Evolutionary conservation across 2,888 invertebrate genomes (phyloP).

Genomic region (Caenorhabditis drosophilae): DNA sequence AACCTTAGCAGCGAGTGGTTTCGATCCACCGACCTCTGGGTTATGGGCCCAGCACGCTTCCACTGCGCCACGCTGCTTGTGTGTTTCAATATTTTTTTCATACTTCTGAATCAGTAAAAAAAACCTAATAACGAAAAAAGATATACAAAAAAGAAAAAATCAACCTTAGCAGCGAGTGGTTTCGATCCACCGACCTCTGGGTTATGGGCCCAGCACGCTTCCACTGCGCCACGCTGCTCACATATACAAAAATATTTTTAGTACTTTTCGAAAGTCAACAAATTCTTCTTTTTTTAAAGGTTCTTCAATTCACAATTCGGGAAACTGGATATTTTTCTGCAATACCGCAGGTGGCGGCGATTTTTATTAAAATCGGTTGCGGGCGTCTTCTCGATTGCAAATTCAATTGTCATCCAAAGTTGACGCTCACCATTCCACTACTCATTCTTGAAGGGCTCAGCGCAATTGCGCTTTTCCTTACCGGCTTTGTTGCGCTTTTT

Average conservation of each 20-base stretch:
- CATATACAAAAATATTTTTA: no score
- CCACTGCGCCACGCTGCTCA: constrained; percentile 85
- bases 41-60: constrained; percentile 84
- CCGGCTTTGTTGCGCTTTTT: constrained; percentile 45
- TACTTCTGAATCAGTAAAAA: no score
- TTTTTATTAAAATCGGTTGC: constrained; percentile 41
- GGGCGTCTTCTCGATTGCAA: constrained; percentile 42
- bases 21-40: constrained; percentile 83
- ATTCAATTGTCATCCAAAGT: constrained; percentile 29
- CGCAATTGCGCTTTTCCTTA: constrained; percentile 35
- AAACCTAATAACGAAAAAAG: no score
- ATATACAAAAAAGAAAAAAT: no score
- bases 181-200: constrained; percentile 82
- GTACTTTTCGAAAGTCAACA: no score
- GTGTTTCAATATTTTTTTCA: no score
- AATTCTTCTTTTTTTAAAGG: no score
- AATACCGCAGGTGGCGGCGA: constrained; percentile 42
- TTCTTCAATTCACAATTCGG: constrained; percentile 39
- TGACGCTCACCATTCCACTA: constrained; percentile 35
- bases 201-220: constrained; percentile 85
- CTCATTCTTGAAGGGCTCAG: constrained; percentile 33
- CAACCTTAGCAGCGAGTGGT: constrained; percentile 63
- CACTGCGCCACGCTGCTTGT: constrained; percentile 61
- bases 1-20: constrained; percentile 67
- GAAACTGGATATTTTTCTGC: constrained; percentile 50